Conservation (phyloP, 2,888 invertebrate species). For the Drosophila koepferae region DNA sequence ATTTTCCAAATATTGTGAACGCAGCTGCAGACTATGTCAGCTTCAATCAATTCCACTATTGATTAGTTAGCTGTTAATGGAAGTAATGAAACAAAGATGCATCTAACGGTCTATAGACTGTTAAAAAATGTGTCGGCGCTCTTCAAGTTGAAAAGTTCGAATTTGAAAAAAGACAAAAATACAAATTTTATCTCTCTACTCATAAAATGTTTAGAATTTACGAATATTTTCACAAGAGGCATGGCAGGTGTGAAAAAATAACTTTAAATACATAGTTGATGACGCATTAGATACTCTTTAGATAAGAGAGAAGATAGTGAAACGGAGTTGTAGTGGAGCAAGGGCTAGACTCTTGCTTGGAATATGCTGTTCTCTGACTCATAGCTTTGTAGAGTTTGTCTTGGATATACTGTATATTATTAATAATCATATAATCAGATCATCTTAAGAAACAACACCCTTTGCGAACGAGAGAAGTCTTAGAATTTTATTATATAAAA, state of each 20-base stretch:
- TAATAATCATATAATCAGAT: no score
- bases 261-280: neutral
- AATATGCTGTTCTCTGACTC: no score
- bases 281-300: neutral
- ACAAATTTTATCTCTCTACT: neutral
- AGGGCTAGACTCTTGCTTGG: neutral
- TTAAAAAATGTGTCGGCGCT: neutral
- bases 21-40: no score
- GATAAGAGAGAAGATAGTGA: neutral
- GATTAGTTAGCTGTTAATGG: neutral
- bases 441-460: no score
- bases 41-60: no score
- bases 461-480: no score
- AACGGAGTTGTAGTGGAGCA: neutral
- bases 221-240: neutral
- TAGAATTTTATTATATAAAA: no score
- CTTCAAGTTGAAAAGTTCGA: neutral
- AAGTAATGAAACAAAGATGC: no score
- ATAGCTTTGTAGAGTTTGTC: no score
- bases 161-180: neutral
- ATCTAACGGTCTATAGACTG: neutral
- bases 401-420: no score
- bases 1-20: no score
- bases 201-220: neutral
- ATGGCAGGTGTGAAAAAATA: constrained; percentile 4